A percentile compares a stretch with the other conserved stretches of the same genome.
These are phyloP conservation scores for Temnothorax longispinosus DNA, from an alignment of 1,140 invertebrate species.

Conservation along the genomic window DNA sequence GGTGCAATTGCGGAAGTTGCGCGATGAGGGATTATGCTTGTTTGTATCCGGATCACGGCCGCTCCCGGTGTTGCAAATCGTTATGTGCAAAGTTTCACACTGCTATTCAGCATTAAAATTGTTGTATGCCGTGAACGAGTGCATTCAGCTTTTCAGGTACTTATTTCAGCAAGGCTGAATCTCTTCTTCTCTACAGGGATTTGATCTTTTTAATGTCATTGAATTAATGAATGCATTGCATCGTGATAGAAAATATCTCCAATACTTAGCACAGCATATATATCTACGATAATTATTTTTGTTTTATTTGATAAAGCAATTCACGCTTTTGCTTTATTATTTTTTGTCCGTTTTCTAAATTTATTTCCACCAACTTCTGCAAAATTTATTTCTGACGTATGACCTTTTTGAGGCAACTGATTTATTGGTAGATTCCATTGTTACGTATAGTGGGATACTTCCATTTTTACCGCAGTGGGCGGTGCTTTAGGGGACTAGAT, in stretches of 20 bases:
- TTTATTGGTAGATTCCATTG: conserved; percentile 35
- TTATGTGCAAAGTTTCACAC: neutral
- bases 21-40: conserved; percentile 42
- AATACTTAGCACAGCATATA: neutral
- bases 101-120: conserved; percentile 37
- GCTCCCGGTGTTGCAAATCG: conserved; percentile 27
- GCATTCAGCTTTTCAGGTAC: neutral
- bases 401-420: conserved; percentile 22
- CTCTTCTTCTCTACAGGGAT: neutral
- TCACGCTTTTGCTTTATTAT: neutral
- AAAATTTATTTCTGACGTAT: conserved; percentile 37
- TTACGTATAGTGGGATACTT: conserved; percentile 5
- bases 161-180: neutral
- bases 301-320: neutral
- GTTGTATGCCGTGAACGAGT: neutral
- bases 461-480: conserved; percentile 8
- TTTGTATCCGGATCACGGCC: conserved; percentile 27
- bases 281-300: neutral
- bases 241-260: neutral
- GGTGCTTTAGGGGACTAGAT: neutral
- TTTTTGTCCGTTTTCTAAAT: neutral
- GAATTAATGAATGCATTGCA: neutral
- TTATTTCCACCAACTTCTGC: conserved; percentile 2
- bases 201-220: neutral
- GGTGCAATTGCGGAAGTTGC: conserved; percentile 27